Percentiles rank a stretch among this genome's conserved stretches.
These are phyloP conservation scores for Balanococcus diminutus DNA, from an alignment of 2,888 invertebrate species.

Conservation along the genomic window DNA sequence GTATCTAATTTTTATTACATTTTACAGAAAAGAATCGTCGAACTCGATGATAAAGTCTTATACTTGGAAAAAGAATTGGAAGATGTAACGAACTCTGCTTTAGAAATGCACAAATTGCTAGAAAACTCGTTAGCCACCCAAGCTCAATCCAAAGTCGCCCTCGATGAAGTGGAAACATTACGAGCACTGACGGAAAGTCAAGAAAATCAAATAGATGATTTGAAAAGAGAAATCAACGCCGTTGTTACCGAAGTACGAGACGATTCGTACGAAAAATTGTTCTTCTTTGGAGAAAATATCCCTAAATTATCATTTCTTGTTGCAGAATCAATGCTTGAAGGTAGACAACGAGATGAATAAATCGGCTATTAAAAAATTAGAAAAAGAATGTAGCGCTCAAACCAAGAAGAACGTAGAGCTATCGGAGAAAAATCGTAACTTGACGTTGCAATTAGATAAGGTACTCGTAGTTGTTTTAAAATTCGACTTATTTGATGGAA, in stretches of 20 bases:
- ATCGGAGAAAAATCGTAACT: slow-evolving; percentile 65
- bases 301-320: neutral
- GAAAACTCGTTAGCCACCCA: slow-evolving; percentile 64
- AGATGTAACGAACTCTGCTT: slow-evolving; percentile 78
- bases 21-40: slow-evolving; percentile 62
- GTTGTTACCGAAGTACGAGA: slow-evolving; percentile 17
- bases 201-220: slow-evolving; percentile 63
- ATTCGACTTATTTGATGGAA: neutral
- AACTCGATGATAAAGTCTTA: slow-evolving; percentile 72
- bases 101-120: slow-evolving; percentile 75
- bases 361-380: slow-evolving; percentile 32
- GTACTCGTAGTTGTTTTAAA: neutral
- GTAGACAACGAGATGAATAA: slow-evolving; percentile 29
- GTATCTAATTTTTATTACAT: neutral
- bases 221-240: slow-evolving; percentile 39
- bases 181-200: slow-evolving; percentile 67
- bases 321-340: slow-evolving; percentile 33
- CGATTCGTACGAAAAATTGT: neutral
- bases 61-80: slow-evolving; percentile 77
- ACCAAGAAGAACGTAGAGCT: slow-evolving; percentile 72
- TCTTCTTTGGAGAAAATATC: neutral
- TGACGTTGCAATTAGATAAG: slow-evolving; percentile 62
- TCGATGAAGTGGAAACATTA: slow-evolving; percentile 41
- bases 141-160: neutral
- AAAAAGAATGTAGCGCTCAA: slow-evolving; percentile 70